phyloP scores from a whole-genome alignment of 2,888 invertebrate genomes.

The Rapana venosa region DNA sequence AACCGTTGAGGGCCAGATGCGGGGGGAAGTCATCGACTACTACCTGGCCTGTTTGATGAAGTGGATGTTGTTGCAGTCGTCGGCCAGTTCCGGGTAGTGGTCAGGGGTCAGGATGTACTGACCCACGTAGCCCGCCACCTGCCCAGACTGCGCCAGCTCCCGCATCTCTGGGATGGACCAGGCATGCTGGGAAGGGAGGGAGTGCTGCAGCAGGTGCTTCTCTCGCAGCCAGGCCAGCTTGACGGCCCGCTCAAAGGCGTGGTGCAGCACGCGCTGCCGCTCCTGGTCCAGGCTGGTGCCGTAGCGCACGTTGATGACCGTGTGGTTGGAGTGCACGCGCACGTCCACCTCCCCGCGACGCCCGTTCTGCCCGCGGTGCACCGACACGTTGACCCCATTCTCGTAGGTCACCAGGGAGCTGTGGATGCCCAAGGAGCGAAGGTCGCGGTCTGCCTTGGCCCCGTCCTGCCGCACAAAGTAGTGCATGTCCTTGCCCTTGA shows the following conservation, averaged over 20 bases:
- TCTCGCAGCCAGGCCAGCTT: slow-evolving; percentile 95
- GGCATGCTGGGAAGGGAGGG: slow-evolving; percentile 81
- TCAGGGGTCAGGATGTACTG: slow-evolving; percentile 93
- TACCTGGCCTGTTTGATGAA: slow-evolving; percentile 59
- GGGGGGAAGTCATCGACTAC: neutral
- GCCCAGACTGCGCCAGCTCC: slow-evolving; percentile 91
- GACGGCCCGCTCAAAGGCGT: slow-evolving; percentile 94
- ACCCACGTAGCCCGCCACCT: slow-evolving; percentile 94
- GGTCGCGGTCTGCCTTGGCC: slow-evolving; percentile 93
- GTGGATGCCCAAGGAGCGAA: slow-evolving; percentile 83
- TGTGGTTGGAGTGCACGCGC: slow-evolving; percentile 93
- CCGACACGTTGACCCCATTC: slow-evolving; percentile 74
- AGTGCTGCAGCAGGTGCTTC: slow-evolving; percentile 84
- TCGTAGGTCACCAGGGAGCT: slow-evolving; percentile 63
- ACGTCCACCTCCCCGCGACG: slow-evolving; percentile 82
- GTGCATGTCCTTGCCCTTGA: slow-evolving; percentile 96
- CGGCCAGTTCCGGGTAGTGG: slow-evolving; percentile 93
- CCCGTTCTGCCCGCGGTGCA: slow-evolving; percentile 66
- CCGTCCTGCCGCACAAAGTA: slow-evolving; percentile 97
- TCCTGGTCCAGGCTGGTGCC: slow-evolving; percentile 94
- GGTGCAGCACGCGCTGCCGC: slow-evolving; percentile 90
- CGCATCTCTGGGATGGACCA: slow-evolving; percentile 97
- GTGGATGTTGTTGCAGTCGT: slow-evolving; percentile 93
- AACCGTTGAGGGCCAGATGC: neutral
- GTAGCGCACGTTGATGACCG: slow-evolving; percentile 94